phyloP scores from a whole-genome alignment of 2,113 vertebrate species.

The Mustelus asterias region DNA sequence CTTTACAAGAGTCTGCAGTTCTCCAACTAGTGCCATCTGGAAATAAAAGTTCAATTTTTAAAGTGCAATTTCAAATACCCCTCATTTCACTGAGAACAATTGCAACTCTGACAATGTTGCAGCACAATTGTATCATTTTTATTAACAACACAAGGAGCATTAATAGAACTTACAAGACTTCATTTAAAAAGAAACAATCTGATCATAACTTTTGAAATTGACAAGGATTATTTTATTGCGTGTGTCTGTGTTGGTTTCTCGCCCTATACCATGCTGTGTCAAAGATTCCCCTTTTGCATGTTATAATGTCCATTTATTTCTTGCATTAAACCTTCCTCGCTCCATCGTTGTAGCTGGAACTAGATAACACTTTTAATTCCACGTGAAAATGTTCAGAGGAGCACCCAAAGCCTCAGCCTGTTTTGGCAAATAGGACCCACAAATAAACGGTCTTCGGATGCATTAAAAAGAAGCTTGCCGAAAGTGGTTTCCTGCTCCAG shows the following conservation, averaged over 20 bases:
- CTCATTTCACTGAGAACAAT: background rate
- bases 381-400: background rate
- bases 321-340: background rate
- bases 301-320: background rate
- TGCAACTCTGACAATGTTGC: background rate
- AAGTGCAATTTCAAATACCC: background rate
- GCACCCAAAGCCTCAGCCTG: background rate
- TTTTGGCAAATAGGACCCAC: background rate
- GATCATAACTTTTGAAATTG: background rate
- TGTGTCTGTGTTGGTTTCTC: background rate
- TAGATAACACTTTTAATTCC: background rate
- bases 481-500: background rate
- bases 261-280: background rate
- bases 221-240: background rate
- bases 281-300: background rate
- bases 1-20: background rate
- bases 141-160: background rate
- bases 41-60: background rate
- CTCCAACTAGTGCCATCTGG: background rate
- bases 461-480: background rate
- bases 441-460: background rate
- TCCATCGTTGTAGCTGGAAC: background rate
- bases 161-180: background rate
- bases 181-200: background rate
- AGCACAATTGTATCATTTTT: background rate